These are phyloP conservation scores for Apostichopus parvimensis DNA, from an alignment of 35 echinoderm and acorn worm species.

Conservation along the genomic window DNA sequence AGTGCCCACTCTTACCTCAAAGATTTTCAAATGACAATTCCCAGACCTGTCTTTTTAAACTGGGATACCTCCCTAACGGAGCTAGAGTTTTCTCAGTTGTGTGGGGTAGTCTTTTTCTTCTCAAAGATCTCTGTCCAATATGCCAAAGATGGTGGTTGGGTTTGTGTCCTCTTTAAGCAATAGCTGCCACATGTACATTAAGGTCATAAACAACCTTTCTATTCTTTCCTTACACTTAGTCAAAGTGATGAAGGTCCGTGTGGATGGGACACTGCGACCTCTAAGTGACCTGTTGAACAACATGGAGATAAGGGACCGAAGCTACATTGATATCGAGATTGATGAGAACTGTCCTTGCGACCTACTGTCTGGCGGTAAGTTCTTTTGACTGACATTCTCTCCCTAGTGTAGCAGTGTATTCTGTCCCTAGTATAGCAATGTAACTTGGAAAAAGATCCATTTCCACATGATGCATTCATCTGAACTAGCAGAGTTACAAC, in stretches of 20 bases:
- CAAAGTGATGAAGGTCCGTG: not conserved
- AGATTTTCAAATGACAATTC: too few relatives aligned
- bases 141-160: too few relatives aligned
- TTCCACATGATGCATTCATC: not conserved
- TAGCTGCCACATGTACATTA: too few relatives aligned
- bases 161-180: too few relatives aligned
- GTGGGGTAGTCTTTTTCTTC: too few relatives aligned
- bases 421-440: not conserved
- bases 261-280: not conserved
- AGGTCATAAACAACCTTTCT: too few relatives aligned
- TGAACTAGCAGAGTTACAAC: not conserved
- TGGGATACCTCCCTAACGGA: too few relatives aligned
- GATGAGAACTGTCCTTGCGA: conserved; percentile 8
- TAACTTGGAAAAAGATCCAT: not conserved
- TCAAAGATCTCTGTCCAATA: too few relatives aligned
- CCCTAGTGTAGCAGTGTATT: not conserved
- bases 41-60: too few relatives aligned
- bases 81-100: too few relatives aligned
- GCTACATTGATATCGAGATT: not conserved
- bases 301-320: not conserved
- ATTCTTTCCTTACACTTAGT: not conserved
- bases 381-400: not conserved
- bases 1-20: too few relatives aligned
- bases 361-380: not conserved
- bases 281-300: not conserved